Percentiles rank a stretch among this genome's conserved stretches.
phyloP scores from a whole-genome alignment of 2,888 invertebrate genomes.

The Philereme transversata region DNA sequence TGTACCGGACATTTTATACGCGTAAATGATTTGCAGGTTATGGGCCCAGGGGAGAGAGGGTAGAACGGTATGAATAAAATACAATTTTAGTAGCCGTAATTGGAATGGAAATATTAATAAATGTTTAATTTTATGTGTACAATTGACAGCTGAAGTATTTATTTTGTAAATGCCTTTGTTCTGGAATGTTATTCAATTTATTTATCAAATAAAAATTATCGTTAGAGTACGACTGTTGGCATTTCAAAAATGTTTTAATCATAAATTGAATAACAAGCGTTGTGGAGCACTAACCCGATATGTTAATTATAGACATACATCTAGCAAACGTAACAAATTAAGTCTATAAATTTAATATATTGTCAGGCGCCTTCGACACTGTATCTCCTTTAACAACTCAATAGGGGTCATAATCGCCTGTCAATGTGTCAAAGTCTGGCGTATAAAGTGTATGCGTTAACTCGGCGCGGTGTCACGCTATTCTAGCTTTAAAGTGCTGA shows the following conservation, averaged over 20 bases:
- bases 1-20: constrained; percentile 51
- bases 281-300: constrained; percentile 28
- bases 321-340: constrained; percentile 50
- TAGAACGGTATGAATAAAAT: constrained; percentile 50
- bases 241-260: background rate
- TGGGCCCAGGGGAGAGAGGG: constrained; percentile 37
- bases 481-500: constrained; percentile 68
- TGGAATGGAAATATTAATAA: constrained; percentile 52
- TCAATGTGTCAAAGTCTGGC: constrained; percentile 59
- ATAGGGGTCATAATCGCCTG: constrained; percentile 70
- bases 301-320: constrained; percentile 35
- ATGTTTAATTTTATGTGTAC: constrained; percentile 38
- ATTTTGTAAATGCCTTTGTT: constrained; percentile 15
- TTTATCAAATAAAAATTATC: too few species aligned
- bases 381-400: constrained; percentile 50
- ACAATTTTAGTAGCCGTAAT: constrained; percentile 55
- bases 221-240: background rate
- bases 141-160: constrained; percentile 28
- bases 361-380: constrained; percentile 46
- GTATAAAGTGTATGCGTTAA: constrained; percentile 62
- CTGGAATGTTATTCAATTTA: constrained; percentile 9
- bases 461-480: constrained; percentile 54
- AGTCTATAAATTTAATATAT: constrained; percentile 60
- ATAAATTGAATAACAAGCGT: constrained; percentile 17
- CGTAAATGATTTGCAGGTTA: constrained; percentile 58